Evolutionary conservation across 2,113 vertebrate genomes (phyloP).

Genomic region (Collichthys lucidus): DNA sequence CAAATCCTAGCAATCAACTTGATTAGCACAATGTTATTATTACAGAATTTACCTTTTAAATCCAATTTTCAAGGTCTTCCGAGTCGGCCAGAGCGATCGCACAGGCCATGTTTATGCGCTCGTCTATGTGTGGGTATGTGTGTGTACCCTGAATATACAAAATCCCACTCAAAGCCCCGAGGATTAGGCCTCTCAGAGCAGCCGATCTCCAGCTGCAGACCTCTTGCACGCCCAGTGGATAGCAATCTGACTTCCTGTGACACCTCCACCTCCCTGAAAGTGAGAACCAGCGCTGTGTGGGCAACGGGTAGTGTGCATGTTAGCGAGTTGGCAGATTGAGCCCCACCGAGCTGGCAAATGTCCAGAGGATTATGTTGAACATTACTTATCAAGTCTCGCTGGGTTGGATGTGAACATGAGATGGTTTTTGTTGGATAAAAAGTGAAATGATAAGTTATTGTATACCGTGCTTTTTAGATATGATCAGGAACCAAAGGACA

Average conservation of each 20-base stretch:
- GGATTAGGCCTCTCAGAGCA: conserved; percentile 73
- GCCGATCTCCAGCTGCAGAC: conserved; percentile 76
- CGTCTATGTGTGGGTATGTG: conserved; percentile 42
- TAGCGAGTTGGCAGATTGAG: conserved; percentile 58
- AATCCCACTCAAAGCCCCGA: conserved; percentile 65
- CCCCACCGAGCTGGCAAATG: conserved; percentile 3
- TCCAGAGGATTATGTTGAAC: conserved; percentile 31
- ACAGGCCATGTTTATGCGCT: conserved; percentile 1
- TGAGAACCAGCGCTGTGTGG: conserved; percentile 62
- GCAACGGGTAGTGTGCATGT: conserved; percentile 46
- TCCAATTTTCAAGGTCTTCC: conserved; percentile 66
- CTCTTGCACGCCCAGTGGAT: conserved; percentile 69
- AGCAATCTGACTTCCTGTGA: conserved; percentile 70
- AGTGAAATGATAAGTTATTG: conserved; percentile 23
- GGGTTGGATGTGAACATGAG: conserved; percentile 6
- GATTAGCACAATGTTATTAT: not conserved
- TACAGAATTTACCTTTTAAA: conserved; percentile 66
- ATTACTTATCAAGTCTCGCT: conserved; percentile 24
- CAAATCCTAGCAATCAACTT: not conserved
- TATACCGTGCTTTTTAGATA: conserved; percentile 14
- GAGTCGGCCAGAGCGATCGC: not conserved
- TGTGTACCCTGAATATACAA: conserved; percentile 42
- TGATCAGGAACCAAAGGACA: conserved; percentile 25
- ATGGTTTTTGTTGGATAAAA: conserved; percentile 19
- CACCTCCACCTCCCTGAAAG: conserved; percentile 71